These are phyloP conservation scores for Campoletis sonorensis DNA, from an alignment of 1,140 invertebrate species.

Conservation along the genomic window DNA sequence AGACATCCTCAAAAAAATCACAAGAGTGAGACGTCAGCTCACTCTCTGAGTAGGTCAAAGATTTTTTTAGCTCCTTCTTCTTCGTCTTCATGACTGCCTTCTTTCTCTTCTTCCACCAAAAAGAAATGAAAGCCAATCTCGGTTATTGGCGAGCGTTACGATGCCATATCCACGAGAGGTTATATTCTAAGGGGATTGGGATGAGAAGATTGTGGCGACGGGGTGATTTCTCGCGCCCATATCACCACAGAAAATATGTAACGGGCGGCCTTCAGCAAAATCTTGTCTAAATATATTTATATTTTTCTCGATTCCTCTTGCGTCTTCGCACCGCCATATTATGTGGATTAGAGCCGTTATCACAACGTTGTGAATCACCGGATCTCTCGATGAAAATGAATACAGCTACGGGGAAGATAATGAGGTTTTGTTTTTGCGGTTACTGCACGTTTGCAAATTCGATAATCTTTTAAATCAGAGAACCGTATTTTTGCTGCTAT, in stretches of 20 bases:
- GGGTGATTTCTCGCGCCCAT: constrained; percentile 22
- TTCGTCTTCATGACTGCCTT: not conserved
- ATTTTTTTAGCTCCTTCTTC: not conserved
- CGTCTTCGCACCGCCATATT: not conserved
- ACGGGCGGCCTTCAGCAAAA: not conserved
- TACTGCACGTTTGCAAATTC: no score
- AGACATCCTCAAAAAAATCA: not conserved
- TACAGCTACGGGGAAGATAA: no score
- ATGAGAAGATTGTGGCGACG: constrained; percentile 54
- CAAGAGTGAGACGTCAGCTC: not conserved
- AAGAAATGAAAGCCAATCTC: constrained; percentile 65
- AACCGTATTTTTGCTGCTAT: no score
- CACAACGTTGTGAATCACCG: not conserved
- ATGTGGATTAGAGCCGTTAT: constrained; percentile 31
- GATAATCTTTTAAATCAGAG: no score
- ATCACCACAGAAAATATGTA: constrained; percentile 36
- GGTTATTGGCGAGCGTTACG: constrained; percentile 62
- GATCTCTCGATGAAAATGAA: no score
- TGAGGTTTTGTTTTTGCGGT: no score
- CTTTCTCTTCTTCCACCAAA: constrained; percentile 8
- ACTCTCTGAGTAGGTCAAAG: not conserved
- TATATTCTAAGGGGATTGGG: constrained; percentile 51
- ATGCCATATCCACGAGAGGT: constrained; percentile 48
- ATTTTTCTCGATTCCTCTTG: not conserved
- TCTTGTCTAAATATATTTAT: not conserved